Evolutionary conservation across 2,797 vertebrate species (phyloP).

Genomic region (Eulemur albifrons): DNA sequence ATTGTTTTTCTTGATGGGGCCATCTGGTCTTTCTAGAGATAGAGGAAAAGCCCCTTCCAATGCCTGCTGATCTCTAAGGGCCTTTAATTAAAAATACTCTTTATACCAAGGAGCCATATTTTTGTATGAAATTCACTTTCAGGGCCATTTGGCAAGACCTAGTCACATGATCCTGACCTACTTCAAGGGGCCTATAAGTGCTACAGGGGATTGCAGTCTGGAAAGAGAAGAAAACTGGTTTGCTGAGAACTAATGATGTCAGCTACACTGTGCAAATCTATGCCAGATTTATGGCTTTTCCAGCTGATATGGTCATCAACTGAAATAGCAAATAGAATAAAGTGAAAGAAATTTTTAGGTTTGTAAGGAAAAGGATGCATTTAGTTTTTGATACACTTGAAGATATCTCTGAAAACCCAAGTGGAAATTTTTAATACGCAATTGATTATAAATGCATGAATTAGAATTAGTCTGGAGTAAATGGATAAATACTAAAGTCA

Average conservation of each 20-base stretch:
- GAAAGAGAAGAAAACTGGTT: not conserved
- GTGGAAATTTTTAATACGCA: not conserved
- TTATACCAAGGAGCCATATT: not conserved
- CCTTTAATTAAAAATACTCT: not conserved
- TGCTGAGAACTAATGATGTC: not conserved
- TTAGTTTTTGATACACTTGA: not conserved
- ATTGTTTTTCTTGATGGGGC: not conserved
- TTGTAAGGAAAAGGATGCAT: not conserved
- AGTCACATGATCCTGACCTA: not conserved
- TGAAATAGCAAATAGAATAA: not conserved
- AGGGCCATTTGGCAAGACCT: not conserved
- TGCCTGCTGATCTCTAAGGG: not conserved
- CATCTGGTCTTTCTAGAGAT: not conserved
- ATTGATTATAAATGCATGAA: not conserved
- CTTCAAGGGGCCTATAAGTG: not conserved
- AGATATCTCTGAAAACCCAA: not conserved
- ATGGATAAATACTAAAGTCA: not conserved
- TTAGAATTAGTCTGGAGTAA: not conserved
- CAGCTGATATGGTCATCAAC: not conserved
- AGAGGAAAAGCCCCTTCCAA: not conserved
- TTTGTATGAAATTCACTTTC: not conserved
- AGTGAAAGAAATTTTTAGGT: not conserved
- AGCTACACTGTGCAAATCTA: not conserved
- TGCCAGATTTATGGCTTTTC: not conserved
- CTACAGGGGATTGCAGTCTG: not conserved